Conservation (phyloP, 2,113 vertebrate genomes). For the Acrocephalus arundinaceus region DNA sequence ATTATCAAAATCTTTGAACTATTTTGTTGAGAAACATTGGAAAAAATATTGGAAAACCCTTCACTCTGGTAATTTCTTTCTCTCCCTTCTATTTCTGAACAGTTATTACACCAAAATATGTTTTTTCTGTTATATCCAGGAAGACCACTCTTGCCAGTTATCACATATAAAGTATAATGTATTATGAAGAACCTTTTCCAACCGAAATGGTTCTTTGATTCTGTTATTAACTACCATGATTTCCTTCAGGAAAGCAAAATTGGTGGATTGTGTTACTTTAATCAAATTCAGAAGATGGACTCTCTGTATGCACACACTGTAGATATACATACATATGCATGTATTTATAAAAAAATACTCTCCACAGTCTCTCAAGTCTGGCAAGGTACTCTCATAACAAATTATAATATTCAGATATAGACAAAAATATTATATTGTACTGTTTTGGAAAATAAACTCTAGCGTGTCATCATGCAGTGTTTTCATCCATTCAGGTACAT, state of each 20-base stretch:
- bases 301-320: background rate
- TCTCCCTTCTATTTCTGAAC: background rate
- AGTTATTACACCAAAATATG: background rate
- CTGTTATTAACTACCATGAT: background rate
- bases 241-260: background rate
- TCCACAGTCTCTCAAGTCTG: background rate
- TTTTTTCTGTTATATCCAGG: background rate
- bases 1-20: background rate
- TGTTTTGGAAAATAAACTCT: background rate
- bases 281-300: background rate
- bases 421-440: background rate
- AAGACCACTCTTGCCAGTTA: background rate
- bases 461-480: rapidly evolving
- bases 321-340: background rate
- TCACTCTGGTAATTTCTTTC: background rate
- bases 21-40: background rate
- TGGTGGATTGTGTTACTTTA: background rate
- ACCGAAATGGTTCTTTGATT: background rate
- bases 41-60: background rate
- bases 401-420: background rate
- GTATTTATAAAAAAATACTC: background rate
- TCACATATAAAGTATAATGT: background rate
- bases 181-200: background rate
- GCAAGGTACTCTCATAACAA: background rate
- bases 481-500: background rate